Conservation (phyloP, 2,797 vertebrate species). For the Alosa sapidissima region DNA sequence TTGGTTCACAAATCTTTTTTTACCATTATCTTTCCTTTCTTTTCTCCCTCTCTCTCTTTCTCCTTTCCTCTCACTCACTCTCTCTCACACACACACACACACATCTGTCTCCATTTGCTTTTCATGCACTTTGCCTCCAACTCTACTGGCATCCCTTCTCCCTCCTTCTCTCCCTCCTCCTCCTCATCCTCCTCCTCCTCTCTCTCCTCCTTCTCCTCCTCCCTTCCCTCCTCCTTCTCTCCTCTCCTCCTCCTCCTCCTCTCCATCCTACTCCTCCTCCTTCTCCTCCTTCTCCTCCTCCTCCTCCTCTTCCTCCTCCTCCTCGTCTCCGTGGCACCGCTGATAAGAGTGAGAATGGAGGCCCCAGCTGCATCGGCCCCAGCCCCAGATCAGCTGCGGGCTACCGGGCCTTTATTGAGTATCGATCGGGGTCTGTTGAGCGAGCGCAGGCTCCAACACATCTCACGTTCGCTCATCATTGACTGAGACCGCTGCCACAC, state of each 20-base stretch:
- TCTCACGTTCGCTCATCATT: background rate
- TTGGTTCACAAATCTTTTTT: background rate
- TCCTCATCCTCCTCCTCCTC: background rate
- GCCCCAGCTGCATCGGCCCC: background rate
- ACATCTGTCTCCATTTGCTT: constrained; percentile 6
- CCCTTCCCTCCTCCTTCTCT: constrained; percentile 26
- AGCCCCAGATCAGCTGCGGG: constrained; percentile 50
- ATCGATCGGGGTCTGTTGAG: constrained; percentile 68
- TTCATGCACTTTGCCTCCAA: background rate
- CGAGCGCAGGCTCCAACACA: background rate
- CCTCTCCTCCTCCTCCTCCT: no score
- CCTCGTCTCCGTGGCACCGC: background rate
- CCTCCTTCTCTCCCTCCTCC: constrained; percentile 26
- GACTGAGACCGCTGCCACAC: constrained; percentile 8
- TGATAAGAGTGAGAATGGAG: background rate
- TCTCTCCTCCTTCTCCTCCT: no score
- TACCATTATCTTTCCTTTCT: background rate
- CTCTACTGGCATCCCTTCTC: background rate
- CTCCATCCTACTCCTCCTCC: no score
- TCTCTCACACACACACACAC: background rate
- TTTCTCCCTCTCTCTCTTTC: background rate
- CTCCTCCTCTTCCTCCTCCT: background rate
- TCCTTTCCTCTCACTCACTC: background rate
- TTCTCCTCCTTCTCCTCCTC: background rate
- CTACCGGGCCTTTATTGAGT: constrained; percentile 64